These are phyloP conservation scores for Gadus macrocephalus DNA, from an alignment of 2,113 vertebrate genomes.

Conservation along the genomic window DNA sequence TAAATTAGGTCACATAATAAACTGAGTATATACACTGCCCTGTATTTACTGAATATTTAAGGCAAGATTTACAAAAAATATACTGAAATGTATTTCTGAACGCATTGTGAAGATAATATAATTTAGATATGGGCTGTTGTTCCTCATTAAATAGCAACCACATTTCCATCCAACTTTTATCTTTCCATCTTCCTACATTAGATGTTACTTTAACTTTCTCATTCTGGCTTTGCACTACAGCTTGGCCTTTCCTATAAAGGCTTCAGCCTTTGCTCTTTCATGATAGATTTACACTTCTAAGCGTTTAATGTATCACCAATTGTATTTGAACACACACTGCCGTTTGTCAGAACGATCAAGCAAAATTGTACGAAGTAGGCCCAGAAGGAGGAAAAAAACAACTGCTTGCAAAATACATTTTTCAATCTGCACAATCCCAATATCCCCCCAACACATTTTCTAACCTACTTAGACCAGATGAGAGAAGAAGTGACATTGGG, in stretches of 20 bases:
- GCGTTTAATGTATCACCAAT: constrained; percentile 14
- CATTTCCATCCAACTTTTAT: not conserved
- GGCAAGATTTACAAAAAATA: too few species aligned
- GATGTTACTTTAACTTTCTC: constrained; percentile 21
- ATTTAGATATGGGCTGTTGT: too few species aligned
- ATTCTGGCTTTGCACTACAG: constrained; percentile 12
- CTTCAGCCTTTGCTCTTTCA: constrained; percentile 23
- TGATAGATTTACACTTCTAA: constrained; percentile 34
- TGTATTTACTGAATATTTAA: too few species aligned
- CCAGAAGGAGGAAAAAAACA: constrained; percentile 29
- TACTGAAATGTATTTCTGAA: too few species aligned
- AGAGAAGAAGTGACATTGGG: too few species aligned
- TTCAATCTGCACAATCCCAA: constrained; percentile 36
- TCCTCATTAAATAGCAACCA: too few species aligned
- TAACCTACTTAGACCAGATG: too few species aligned
- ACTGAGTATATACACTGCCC: too few species aligned
- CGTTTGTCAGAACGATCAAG: constrained; percentile 47
- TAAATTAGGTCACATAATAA: too few species aligned
- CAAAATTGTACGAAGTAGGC: constrained; percentile 19
- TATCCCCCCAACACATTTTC: too few species aligned
- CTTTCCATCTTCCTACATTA: constrained; percentile 3
- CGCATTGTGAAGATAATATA: too few species aligned
- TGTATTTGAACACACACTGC: constrained; percentile 20
- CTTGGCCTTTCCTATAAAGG: constrained; percentile 19
- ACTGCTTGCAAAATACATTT: constrained; percentile 33